phyloP scores from a whole-genome alignment of 2,113 vertebrate genomes.

The Pachycephala philippinensis region DNA sequence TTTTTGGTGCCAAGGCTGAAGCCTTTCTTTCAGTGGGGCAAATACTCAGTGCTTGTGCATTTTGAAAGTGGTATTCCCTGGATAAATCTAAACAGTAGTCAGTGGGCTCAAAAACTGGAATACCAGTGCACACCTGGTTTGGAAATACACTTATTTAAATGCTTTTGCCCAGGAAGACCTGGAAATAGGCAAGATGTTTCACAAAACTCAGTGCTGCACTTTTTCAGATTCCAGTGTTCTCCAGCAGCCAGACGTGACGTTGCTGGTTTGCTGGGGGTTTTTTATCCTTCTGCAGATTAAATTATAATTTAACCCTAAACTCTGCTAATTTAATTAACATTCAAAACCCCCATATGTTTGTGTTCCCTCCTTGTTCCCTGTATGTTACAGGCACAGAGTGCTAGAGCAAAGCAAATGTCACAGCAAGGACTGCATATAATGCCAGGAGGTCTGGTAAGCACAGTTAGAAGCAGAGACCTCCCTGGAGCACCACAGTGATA shows the following conservation, averaged over 20 bases:
- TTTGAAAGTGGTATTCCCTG: neutral
- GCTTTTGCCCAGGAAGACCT: neutral
- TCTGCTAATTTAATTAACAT: neutral
- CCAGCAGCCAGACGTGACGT: neutral
- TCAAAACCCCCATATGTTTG: neutral
- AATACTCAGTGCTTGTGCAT: neutral
- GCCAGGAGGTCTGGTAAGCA: conserved; percentile 6
- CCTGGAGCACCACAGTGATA: neutral
- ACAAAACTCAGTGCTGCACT: neutral
- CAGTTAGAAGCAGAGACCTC: conserved; percentile 38
- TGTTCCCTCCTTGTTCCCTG: neutral
- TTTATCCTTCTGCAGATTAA: neutral
- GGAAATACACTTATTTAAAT: neutral
- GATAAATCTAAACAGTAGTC: neutral
- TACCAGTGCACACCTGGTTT: neutral
- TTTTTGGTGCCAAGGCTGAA: neutral
- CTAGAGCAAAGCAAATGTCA: neutral
- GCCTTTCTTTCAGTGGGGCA: neutral
- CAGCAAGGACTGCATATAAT: neutral
- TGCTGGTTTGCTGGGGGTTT: neutral
- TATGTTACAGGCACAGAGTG: neutral
- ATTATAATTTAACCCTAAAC: neutral
- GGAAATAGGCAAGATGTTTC: neutral
- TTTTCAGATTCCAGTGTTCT: neutral
- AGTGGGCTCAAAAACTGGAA: neutral